Base-by-base conservation (phyloP, 2,888 invertebrate species). In the Trisateles emortualis region DNA sequence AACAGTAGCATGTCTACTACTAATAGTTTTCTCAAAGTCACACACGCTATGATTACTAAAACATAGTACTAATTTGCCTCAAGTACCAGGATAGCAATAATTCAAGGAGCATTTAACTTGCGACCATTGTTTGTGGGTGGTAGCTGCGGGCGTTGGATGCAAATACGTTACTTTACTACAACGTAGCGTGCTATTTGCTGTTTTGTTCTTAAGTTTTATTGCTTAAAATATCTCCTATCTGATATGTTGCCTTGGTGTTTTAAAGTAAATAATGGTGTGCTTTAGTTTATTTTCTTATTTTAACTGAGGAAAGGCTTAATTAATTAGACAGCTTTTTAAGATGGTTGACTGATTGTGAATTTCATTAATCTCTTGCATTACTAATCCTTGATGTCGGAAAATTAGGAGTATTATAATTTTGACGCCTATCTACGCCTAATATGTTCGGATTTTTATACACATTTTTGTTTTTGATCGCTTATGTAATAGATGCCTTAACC, bases 51-150 rank as follows among this genome's bases (percentile, higher is more conserved):
- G 3, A 49, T 3, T 32, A 53, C 26, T 30, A 46, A 36, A 43
- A 40, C 42, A 9, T 45, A 44, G 39, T 42, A 46, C 51, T 60
- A 53, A 63, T 65, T 61, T 49, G 51, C 47, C 17, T 30, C 32
- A 19, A 3, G 17, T 59, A 67, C 58, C 41, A 61, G 57, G 63
- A 42, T 26, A 57, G 45, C 61, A 70, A 64, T 62, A 66, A 74
- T 53, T 66, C 58, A 66, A 60, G 57, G 45, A 57, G 66, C 60
- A 62, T 65, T 68, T 52, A 59, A 55, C 53, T 64, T 4, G 14
- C 17, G 45, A 5, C 33, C 48, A 57, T 60, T 55, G 60, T 60
- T 58, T 57, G 53, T 19, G 39, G 52, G 5, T 4, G 3, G n/a
- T n/a, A n/a, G 8, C 48, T 39, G 51, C 39, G 30, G 54, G 48